Percentiles rank a stretch among this genome's conserved stretches.
phyloP scores from a whole-genome alignment of 1,140 invertebrate genomes.

The Ceratitis capitata region DNA sequence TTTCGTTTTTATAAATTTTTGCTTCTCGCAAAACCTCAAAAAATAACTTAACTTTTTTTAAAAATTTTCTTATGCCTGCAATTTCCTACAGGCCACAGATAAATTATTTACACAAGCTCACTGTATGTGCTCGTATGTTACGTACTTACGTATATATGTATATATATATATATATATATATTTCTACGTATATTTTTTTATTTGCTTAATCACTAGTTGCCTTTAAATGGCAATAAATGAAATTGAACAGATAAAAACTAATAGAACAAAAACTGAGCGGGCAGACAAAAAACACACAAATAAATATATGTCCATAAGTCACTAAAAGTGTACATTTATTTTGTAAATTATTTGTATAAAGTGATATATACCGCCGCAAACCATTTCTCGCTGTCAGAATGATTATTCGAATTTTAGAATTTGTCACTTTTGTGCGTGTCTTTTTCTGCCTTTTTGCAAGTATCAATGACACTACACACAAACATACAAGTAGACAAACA shows the following conservation, averaged over 20 bases:
- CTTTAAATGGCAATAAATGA: constrained; percentile 14
- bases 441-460: background rate
- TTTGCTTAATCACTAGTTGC: background rate
- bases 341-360: background rate
- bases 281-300: background rate
- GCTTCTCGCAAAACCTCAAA: background rate
- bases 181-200: background rate
- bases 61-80: background rate
- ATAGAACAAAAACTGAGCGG: no score
- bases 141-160: background rate
- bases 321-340: background rate
- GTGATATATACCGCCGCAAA: background rate
- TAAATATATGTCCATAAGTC: background rate
- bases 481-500: background rate
- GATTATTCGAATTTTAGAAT: background rate
- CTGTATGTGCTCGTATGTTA: background rate
- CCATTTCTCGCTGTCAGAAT: background rate
- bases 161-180: background rate
- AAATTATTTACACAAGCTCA: no score
- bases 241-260: background rate
- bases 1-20: no score
- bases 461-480: background rate
- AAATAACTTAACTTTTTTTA: no score
- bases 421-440: background rate
- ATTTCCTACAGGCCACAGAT: background rate